Conservation (phyloP, 2,797 vertebrate species). For the Eulemur coronatus region DNA sequence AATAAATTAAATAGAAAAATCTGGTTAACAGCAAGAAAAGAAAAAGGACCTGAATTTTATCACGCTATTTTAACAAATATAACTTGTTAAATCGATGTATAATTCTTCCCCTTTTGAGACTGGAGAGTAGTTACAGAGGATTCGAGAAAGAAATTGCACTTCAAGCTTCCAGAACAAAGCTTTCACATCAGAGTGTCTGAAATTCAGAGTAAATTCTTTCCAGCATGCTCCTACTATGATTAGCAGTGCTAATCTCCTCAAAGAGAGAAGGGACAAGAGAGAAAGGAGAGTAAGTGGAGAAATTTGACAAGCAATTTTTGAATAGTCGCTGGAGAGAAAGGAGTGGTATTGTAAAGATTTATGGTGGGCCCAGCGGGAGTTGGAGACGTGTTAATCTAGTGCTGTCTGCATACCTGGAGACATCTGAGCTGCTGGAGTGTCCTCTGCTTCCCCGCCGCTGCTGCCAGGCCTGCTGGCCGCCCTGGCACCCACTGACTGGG, state of each 20-base stretch:
- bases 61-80: neutral
- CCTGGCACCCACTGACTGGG: neutral
- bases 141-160: neutral
- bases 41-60: neutral
- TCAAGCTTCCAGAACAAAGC: neutral
- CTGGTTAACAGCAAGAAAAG: neutral
- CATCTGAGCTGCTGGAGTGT: neutral
- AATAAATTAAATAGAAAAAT: neutral
- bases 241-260: constrained; percentile 25
- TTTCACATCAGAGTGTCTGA: neutral
- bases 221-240: neutral
- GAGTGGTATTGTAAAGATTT: neutral
- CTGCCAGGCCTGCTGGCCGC: neutral
- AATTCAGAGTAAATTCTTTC: neutral
- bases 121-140: neutral
- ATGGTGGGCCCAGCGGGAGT: neutral
- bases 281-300: neutral
- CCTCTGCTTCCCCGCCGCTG: neutral
- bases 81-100: neutral
- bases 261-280: neutral
- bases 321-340: neutral
- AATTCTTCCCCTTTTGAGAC: neutral
- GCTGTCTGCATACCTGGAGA: constrained; percentile 15
- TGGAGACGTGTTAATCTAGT: neutral
- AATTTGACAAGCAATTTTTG: neutral